A percentile compares a stretch with the other conserved stretches of the same genome.
These are phyloP conservation scores for Diadegma fenestrale DNA, from an alignment of 2,888 invertebrate genomes.

Conservation along the genomic window DNA sequence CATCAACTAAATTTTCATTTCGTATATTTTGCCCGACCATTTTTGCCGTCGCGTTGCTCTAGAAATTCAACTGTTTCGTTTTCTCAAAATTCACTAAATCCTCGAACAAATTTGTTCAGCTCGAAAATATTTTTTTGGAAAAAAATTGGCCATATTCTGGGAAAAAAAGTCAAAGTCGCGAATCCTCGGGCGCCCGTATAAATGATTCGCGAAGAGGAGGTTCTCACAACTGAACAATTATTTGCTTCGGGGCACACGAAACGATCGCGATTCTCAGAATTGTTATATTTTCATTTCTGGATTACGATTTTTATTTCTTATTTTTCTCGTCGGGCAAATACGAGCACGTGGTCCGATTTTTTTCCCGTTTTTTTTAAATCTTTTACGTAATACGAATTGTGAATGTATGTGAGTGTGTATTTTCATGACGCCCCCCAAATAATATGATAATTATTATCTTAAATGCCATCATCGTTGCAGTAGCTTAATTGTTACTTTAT, in stretches of 20 bases:
- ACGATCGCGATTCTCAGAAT: conserved; percentile 1
- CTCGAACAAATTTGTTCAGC: background rate
- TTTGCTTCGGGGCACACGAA: conserved; percentile 43
- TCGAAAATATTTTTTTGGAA: background rate
- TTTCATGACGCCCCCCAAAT: conserved; percentile 40
- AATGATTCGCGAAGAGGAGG: conserved; percentile 17
- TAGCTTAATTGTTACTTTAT: conserved; percentile 65
- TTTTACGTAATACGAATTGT: conserved; percentile 2
- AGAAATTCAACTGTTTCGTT: too few species aligned
- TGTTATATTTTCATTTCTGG: conserved; percentile 19
- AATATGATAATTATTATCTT: conserved; percentile 59
- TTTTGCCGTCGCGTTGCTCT: too few species aligned
- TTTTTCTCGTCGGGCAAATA: conserved; percentile 24
- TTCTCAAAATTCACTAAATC: background rate
- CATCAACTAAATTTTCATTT: background rate
- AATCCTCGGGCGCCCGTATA: background rate
- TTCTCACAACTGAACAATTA: conserved; percentile 50
- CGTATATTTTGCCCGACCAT: conserved; percentile 46
- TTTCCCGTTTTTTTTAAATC: background rate
- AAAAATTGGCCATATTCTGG: background rate
- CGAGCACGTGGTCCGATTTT: conserved; percentile 12
- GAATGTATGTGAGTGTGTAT: background rate
- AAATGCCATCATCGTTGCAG: conserved; percentile 66
- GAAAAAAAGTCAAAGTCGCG: background rate
- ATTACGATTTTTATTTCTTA: background rate